phyloP scores from a whole-genome alignment of 1,140 invertebrate species.

The Odontomachus brunneus region DNA sequence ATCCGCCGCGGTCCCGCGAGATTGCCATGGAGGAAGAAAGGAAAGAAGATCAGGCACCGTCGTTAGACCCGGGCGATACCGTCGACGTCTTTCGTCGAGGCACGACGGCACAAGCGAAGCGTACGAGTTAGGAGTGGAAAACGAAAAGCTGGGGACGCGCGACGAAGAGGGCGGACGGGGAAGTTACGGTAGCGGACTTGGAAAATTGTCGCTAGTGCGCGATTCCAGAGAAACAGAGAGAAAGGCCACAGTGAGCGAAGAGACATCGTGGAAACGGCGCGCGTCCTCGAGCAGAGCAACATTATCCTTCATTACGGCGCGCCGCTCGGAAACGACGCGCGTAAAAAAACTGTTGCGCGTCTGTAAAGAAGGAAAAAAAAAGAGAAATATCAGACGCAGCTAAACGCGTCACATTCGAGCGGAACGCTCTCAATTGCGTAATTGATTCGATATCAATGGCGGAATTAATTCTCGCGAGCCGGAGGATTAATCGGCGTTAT shows the following conservation, averaged over 20 bases:
- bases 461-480: too few species aligned
- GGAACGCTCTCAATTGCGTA: neutral
- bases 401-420: neutral
- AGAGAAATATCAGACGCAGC: neutral
- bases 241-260: slow-evolving; percentile 4
- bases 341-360: slow-evolving; percentile 34
- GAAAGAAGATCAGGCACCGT: slow-evolving; percentile 19
- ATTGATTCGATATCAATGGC: too few species aligned
- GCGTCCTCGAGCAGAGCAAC: slow-evolving; percentile 29
- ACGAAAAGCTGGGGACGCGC: slow-evolving; percentile 26
- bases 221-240: slow-evolving; percentile 21
- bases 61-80: slow-evolving; percentile 44
- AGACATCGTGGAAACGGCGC: slow-evolving; percentile 38
- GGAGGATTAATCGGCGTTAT: too few species aligned
- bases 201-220: slow-evolving; percentile 57
- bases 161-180: slow-evolving; percentile 10
- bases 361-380: slow-evolving; percentile 1
- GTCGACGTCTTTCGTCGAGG: slow-evolving; percentile 59
- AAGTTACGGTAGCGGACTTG: slow-evolving; percentile 58
- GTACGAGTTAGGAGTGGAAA: slow-evolving; percentile 44
- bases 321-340: slow-evolving; percentile 26
- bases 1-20: slow-evolving; percentile 31
- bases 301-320: slow-evolving; percentile 31
- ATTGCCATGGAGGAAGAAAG: slow-evolving; percentile 28
- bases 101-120: slow-evolving; percentile 7